These are phyloP conservation scores for Cololabis saira DNA, from an alignment of 2,113 vertebrate genomes.

Conservation along the genomic window DNA sequence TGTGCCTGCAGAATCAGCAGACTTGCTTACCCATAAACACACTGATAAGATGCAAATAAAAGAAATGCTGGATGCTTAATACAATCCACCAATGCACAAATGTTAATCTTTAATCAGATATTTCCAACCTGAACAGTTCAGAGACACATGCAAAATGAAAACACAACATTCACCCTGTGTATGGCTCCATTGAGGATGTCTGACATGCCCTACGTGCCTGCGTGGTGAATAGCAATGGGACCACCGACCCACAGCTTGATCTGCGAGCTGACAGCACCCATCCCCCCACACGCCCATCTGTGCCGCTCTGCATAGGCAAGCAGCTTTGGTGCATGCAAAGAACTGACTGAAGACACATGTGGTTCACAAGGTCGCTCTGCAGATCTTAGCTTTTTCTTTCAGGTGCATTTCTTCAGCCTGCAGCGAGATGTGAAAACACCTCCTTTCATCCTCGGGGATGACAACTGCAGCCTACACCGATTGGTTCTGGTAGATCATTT, in stretches of 20 bases:
- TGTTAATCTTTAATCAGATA: constrained; percentile 3
- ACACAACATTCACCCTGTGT: constrained; percentile 49
- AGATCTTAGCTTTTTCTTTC: not conserved
- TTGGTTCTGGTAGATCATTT: constrained; percentile 26
- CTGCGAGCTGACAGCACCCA: constrained; percentile 75
- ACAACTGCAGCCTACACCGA: constrained; percentile 15
- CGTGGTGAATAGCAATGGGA: constrained; percentile 76
- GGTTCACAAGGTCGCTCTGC: constrained; percentile 32
- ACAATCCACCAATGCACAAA: not conserved
- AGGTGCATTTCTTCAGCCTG: constrained; percentile 10
- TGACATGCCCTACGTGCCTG: constrained; percentile 74
- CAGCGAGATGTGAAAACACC: constrained; percentile 22
- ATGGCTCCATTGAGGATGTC: constrained; percentile 68
- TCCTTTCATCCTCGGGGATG: constrained; percentile 27
- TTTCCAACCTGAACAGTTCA: constrained; percentile 4
- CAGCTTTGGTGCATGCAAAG: constrained; percentile 56
- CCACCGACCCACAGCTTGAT: constrained; percentile 75
- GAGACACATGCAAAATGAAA: constrained; percentile 28
- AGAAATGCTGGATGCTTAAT: constrained; percentile 12
- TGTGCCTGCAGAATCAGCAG: constrained; percentile 6
- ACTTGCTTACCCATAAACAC: constrained; percentile 12
- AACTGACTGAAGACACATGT: constrained; percentile 30
- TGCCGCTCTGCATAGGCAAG: constrained; percentile 72
- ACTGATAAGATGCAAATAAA: constrained; percentile 1
- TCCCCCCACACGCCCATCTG: constrained; percentile 77